A percentile compares a stretch with the other conserved stretches of the same genome.
These are phyloP conservation scores for Drosophila aff. DNA, from an alignment of 1,140 invertebrate genomes.

Conservation along the genomic window DNA sequence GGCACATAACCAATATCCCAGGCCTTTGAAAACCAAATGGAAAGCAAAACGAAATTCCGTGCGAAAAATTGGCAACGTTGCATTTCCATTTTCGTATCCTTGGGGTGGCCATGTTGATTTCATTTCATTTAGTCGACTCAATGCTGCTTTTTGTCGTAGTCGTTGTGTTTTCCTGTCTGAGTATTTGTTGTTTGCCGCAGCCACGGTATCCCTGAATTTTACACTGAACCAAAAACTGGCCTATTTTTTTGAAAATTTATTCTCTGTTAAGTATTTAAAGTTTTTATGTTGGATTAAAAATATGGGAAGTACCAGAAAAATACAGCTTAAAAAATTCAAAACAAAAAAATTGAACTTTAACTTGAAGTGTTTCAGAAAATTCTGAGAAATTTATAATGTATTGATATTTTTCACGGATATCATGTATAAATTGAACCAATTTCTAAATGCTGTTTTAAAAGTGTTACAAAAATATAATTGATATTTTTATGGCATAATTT, in stretches of 20 bases:
- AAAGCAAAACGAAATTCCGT: constrained; percentile 34
- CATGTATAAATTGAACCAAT: no score
- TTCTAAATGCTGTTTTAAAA: no score
- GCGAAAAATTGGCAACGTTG: constrained; percentile 74
- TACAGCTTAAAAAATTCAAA: no score
- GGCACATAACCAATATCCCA: constrained; percentile 24
- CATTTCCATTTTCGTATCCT: constrained; percentile 62
- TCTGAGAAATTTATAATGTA: no score
- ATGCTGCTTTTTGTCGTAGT: constrained; percentile 56
- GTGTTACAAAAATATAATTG: no score
- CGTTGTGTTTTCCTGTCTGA: constrained; percentile 43
- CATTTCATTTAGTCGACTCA: constrained; percentile 74
- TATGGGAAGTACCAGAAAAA: no score
- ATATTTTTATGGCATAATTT: no score
- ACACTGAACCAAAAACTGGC: neutral
- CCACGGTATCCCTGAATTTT: neutral
- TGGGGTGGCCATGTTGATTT: constrained; percentile 78
- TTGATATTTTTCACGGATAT: no score
- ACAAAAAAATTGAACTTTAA: no score
- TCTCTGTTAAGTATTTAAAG: neutral
- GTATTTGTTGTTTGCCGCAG: constrained; percentile 25
- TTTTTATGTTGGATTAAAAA: neutral
- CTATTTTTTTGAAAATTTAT: neutral
- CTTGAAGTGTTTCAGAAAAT: no score
- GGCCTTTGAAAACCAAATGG: constrained; percentile 44